Evolutionary conservation across 2,797 vertebrate species (phyloP).

Genomic region (Emys orbicularis): DNA sequence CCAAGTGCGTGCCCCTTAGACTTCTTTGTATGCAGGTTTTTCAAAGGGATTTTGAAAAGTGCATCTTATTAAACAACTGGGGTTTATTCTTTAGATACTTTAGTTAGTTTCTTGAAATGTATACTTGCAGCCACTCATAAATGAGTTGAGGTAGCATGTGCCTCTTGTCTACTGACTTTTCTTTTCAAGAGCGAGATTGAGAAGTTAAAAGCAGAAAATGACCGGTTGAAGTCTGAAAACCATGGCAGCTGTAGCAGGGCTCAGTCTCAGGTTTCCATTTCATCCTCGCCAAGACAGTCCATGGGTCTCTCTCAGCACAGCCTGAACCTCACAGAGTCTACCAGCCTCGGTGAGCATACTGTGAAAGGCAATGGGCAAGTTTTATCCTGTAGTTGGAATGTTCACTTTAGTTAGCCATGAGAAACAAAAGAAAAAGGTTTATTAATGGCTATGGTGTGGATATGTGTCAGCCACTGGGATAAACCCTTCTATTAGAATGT

Average conservation of each 20-base stretch:
- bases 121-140: neutral
- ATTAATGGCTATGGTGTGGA: conserved; percentile 61
- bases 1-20: neutral
- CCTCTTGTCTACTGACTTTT: conserved; percentile 9
- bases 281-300: conserved; percentile 87
- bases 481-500: conserved; percentile 64
- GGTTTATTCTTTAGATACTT: neutral
- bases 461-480: conserved; percentile 73
- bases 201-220: conserved; percentile 95
- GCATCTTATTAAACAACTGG: neutral
- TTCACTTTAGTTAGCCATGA: conserved; percentile 28
- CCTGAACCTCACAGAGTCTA: conserved; percentile 94
- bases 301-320: conserved; percentile 91
- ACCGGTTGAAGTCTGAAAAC: conserved; percentile 93
- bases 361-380: conserved; percentile 10
- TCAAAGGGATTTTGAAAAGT: neutral
- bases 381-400: conserved; percentile 35
- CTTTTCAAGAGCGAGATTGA: conserved; percentile 91
- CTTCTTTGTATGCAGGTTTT: neutral
- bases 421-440: conserved; percentile 63
- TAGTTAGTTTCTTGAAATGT: fast-evolving
- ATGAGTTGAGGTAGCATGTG: neutral
- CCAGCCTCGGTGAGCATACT: conserved; percentile 90
- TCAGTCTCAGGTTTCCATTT: conserved; percentile 92
- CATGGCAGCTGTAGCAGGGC: conserved; percentile 89